Conservation (phyloP, 1,140 invertebrate genomes). For the Chelonus insularis region DNA sequence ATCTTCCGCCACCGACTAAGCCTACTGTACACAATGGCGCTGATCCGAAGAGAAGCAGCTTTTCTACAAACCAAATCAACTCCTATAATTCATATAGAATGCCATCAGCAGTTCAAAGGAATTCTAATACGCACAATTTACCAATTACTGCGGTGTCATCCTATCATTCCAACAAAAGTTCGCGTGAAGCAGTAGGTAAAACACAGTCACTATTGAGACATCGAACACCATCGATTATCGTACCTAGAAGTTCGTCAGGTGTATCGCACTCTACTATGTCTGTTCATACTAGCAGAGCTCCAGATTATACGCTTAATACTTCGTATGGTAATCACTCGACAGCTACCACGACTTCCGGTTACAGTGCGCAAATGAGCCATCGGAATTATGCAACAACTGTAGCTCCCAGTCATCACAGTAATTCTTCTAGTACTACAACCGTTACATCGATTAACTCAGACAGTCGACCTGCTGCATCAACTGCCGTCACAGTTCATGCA, state of each 20-base stretch:
- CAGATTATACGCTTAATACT: background rate
- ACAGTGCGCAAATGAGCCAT: slow-evolving; percentile 37
- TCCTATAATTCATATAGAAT: slow-evolving; percentile 35
- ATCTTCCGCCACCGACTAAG: slow-evolving; percentile 36
- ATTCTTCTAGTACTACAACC: slow-evolving; percentile 46
- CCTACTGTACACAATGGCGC: slow-evolving; percentile 43
- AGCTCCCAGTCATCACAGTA: slow-evolving; percentile 48
- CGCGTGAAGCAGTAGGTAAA: slow-evolving; percentile 42
- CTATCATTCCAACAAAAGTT: slow-evolving; percentile 55
- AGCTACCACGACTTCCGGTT: background rate
- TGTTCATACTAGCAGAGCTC: background rate
- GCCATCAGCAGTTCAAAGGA: slow-evolving; percentile 30
- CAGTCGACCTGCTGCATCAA: slow-evolving; percentile 36
- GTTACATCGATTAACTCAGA: slow-evolving; percentile 44
- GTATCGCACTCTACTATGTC: background rate
- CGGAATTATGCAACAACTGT: slow-evolving; percentile 48
- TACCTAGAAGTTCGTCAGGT: background rate
- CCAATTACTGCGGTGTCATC: slow-evolving; percentile 60
- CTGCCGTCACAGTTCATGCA: slow-evolving; percentile 28
- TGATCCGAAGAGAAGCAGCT: slow-evolving; percentile 38
- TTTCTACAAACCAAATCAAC: slow-evolving; percentile 14
- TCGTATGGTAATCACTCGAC: background rate
- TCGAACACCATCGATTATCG: slow-evolving; percentile 26
- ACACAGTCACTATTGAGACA: slow-evolving; percentile 40
- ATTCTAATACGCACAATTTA: slow-evolving; percentile 58